Percentiles rank a stretch among this genome's conserved stretches.
Evolutionary conservation across 2,888 invertebrate genomes (phyloP).

Genomic region (Phorcus lineatus): DNA sequence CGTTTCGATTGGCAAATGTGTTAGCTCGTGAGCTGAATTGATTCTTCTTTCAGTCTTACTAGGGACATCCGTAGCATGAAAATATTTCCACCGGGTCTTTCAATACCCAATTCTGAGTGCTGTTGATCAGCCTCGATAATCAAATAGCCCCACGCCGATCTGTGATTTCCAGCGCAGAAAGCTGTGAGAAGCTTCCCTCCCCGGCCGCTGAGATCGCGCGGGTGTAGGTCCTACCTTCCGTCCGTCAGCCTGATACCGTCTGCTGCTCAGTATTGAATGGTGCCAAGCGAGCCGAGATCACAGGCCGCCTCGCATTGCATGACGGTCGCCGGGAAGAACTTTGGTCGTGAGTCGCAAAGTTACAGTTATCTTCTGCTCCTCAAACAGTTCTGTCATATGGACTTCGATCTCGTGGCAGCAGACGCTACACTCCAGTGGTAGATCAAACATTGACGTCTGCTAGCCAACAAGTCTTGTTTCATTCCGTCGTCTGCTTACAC

Average conservation of each 20-base stretch:
- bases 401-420: background rate
- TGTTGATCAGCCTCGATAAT: constrained; percentile 25
- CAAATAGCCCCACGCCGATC: constrained; percentile 18
- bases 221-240: background rate
- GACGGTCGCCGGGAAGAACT: constrained; percentile 11
- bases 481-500: background rate
- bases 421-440: background rate
- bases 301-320: background rate
- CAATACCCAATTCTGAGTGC: constrained; percentile 27
- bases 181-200: background rate
- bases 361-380: constrained; percentile 9
- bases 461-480: background rate
- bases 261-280: constrained; percentile 1
- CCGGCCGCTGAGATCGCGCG: background rate
- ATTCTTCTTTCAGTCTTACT: constrained; percentile 22
- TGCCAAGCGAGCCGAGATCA: background rate
- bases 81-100: constrained; percentile 26
- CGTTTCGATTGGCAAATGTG: constrained; percentile 24
- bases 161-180: constrained; percentile 2
- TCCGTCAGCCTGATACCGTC: background rate
- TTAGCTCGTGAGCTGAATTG: constrained; percentile 30
- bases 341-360: constrained; percentile 13
- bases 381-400: constrained; percentile 15
- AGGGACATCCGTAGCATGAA: constrained; percentile 26
- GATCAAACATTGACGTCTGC: constrained; percentile 14